Base-by-base conservation (phyloP, 1,140 invertebrate genomes). In the Theocolax elegans region DNA sequence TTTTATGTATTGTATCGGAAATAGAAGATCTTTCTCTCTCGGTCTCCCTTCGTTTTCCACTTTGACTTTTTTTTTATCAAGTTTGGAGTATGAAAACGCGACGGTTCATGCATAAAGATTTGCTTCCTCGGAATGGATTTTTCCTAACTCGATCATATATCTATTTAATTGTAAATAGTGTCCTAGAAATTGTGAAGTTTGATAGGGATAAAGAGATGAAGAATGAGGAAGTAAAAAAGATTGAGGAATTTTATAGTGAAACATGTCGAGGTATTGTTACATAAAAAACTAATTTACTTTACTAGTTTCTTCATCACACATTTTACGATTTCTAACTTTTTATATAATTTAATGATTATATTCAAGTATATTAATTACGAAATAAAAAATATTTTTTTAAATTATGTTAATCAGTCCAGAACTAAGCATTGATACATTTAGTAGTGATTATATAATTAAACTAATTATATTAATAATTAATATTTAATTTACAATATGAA, bases 1-100 rank as follows among this genome's bases (percentile, higher is more conserved):
- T 79, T 81, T 80, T 77, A 79, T 80, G 69, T 75, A 72, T 72
- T 59, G 64, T 64, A 44, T 71, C 77, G 77, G 75, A 80, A 81
- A 77, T 77, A 71, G 73, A 74, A 73, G 71, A 64, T 56, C 60
- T 21, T 3, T 21, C 3, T 62, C 27, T 44, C 21, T 48, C 42
- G 29, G 42, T 23, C 42, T 23, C 49, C 17, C 31, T 49, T 59
- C 42, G 23, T 54, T 60, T 27, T 44, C 6, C 21, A 23, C 40
- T 51, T 51, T 29, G 23, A 19, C 42, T 27, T 58, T 27, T 31
- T 53, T 67, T 67, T 44, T 21, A 46, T 29, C 10, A 17, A 2
- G 17, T 42, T 51, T 23, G n/a, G 49, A n/a, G 23, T 54, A 54
- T 29, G 49, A 65, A 65, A 42, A 7, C 38, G 21, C 21, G 44